phyloP scores from a whole-genome alignment of 2,888 invertebrate genomes.

The Sisyra nigra region DNA sequence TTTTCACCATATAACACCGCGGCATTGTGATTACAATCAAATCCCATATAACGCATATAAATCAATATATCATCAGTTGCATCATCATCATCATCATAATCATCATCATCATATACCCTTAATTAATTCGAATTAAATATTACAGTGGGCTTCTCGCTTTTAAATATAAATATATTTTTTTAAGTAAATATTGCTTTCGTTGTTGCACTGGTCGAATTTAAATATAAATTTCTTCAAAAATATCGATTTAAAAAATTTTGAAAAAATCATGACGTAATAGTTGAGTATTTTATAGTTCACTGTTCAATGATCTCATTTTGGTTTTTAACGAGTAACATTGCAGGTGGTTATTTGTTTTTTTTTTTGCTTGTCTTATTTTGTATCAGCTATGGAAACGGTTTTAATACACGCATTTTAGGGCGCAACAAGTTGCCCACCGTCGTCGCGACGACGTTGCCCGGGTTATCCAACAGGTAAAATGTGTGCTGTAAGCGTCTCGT shows the following conservation, averaged over 20 bases:
- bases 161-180: background rate
- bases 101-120: no score
- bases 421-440: constrained; percentile 24
- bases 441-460: constrained; percentile 15
- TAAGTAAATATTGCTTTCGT: constrained; percentile 8
- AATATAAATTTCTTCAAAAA: constrained; percentile 1
- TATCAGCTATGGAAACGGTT: no score
- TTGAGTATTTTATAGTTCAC: background rate
- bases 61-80: no score
- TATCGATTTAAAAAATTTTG: background rate
- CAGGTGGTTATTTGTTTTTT: constrained; percentile 20
- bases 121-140: no score
- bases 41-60: no score
- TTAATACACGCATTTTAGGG: constrained; percentile 9
- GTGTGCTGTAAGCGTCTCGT: constrained; percentile 15
- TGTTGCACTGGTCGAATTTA: constrained; percentile 5
- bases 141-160: no score
- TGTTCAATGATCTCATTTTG: constrained; percentile 2
- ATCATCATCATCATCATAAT: no score
- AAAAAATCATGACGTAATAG: no score
- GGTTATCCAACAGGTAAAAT: constrained; percentile 25
- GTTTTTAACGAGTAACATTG: no score
- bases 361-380: constrained; percentile 16
- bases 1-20: constrained; percentile 63
- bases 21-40: constrained; percentile 38